Evolutionary conservation across 2,797 vertebrate species (phyloP).

Genomic region (Hemibagrus guttatus): DNA sequence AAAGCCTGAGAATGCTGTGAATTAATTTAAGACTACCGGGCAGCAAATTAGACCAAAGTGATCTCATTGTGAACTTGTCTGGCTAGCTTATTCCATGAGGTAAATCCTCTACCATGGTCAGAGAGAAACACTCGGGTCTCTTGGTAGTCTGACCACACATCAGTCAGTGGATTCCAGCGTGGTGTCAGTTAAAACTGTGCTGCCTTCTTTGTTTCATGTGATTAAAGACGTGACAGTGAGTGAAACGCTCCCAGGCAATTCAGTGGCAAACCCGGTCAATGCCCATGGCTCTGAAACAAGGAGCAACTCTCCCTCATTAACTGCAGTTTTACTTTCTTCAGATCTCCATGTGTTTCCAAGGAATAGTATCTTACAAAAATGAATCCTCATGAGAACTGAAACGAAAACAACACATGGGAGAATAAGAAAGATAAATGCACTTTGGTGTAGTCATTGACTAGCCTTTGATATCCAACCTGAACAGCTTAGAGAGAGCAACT

Average conservation of each 20-base stretch:
- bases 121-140: constrained; percentile 1
- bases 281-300: constrained; percentile 7
- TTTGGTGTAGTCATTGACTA: constrained; percentile 11
- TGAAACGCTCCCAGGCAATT: constrained; percentile 17
- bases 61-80: constrained; percentile 13
- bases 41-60: constrained; percentile 1
- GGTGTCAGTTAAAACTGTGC: constrained; percentile 3
- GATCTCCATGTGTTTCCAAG: not conserved
- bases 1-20: not conserved
- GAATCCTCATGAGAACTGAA: not conserved
- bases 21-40: not conserved
- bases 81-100: not conserved
- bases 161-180: not conserved
- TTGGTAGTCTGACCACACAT: constrained; percentile 5
- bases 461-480: constrained; percentile 18
- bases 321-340: not conserved
- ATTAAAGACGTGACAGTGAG: constrained; percentile 15
- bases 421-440: constrained; percentile 2
- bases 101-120: not conserved
- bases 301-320: not conserved
- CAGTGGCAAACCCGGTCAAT: not conserved
- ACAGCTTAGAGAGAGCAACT: not conserved
- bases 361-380: not conserved
- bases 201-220: constrained; percentile 15
- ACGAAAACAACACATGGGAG: not conserved